phyloP scores from a whole-genome alignment of 2,888 invertebrate genomes.

The Timandra comae region DNA sequence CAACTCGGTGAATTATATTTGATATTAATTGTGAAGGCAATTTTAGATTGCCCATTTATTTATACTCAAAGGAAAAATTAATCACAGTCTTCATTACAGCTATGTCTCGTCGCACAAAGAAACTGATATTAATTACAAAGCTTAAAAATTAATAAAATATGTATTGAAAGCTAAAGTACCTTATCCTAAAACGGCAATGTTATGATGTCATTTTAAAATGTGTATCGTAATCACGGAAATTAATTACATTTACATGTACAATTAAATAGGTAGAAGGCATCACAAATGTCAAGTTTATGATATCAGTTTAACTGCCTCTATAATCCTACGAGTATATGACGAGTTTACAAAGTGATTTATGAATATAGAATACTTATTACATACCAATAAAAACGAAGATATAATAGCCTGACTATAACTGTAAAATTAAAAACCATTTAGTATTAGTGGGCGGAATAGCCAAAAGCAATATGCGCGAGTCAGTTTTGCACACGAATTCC shows the following conservation, averaged over 20 bases:
- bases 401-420: constrained; percentile 25
- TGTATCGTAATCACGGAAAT: not conserved
- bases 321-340: constrained; percentile 8
- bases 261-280: too few species aligned
- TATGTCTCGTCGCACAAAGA: too few species aligned
- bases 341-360: constrained; percentile 21
- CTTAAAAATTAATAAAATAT: too few species aligned
- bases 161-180: too few species aligned
- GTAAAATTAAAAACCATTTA: constrained; percentile 21
- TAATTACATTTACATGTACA: too few species aligned
- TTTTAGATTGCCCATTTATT: constrained; percentile 23
- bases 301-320: too few species aligned
- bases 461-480: constrained; percentile 31
- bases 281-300: too few species aligned
- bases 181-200: too few species aligned
- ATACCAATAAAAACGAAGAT: constrained; percentile 21
- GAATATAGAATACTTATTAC: constrained; percentile 16
- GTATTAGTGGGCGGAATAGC: constrained; percentile 33
- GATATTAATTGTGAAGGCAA: constrained; percentile 26
- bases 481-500: constrained; percentile 30
- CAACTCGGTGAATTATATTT: constrained; percentile 25
- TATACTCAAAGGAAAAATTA: constrained; percentile 20
- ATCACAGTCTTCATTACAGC: not conserved
- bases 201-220: not conserved
- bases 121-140: too few species aligned